A percentile compares a stretch with the other conserved stretches of the same genome.
Evolutionary conservation across 2,888 invertebrate species (phyloP).

Genomic region (Uropetala carovei): DNA sequence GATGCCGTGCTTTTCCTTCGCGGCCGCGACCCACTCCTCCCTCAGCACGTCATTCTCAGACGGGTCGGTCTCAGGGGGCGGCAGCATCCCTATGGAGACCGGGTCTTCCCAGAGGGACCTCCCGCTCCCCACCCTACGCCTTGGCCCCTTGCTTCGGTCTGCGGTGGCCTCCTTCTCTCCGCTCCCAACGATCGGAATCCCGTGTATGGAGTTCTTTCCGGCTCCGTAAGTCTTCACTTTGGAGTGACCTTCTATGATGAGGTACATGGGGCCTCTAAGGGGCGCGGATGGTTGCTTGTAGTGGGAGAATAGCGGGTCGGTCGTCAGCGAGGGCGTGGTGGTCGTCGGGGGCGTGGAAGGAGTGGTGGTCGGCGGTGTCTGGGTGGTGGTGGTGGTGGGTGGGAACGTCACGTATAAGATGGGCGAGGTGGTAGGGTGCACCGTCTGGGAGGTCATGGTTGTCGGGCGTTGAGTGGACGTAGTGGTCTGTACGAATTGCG

Average conservation of each 20-base stretch:
- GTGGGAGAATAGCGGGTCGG: conserved; percentile 80
- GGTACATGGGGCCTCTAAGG: conserved; percentile 81
- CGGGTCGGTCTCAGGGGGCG: conserved; percentile 42
- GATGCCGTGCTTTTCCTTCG: conserved; percentile 43
- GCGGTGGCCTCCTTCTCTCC: conserved; percentile 75
- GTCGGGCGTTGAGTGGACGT: conserved; percentile 1
- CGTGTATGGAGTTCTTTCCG: conserved; percentile 71
- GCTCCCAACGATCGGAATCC: conserved; percentile 75
- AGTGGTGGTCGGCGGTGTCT: conserved; percentile 73
- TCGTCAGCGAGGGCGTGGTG: conserved; percentile 77
- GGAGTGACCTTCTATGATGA: conserved; percentile 90
- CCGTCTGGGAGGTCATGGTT: conserved; percentile 14
- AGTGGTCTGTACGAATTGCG: neutral
- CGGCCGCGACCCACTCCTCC: conserved; percentile 37
- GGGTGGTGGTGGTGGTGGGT: conserved; percentile 66
- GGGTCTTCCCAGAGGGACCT: conserved; percentile 53
- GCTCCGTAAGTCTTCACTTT: conserved; percentile 91
- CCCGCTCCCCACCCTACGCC: conserved; percentile 9
- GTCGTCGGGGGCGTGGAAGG: conserved; percentile 75
- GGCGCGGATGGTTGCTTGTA: conserved; percentile 81
- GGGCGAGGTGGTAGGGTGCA: conserved; percentile 10
- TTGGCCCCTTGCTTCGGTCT: conserved; percentile 43
- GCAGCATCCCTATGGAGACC: conserved; percentile 46
- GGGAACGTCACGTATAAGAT: conserved; percentile 55
- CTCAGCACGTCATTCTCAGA: conserved; percentile 51